A percentile compares a stretch with the other conserved stretches of the same genome.
These are phyloP conservation scores for Geotrypetes seraphini DNA, from an alignment of 2,797 vertebrate species.

Conservation along the genomic window DNA sequence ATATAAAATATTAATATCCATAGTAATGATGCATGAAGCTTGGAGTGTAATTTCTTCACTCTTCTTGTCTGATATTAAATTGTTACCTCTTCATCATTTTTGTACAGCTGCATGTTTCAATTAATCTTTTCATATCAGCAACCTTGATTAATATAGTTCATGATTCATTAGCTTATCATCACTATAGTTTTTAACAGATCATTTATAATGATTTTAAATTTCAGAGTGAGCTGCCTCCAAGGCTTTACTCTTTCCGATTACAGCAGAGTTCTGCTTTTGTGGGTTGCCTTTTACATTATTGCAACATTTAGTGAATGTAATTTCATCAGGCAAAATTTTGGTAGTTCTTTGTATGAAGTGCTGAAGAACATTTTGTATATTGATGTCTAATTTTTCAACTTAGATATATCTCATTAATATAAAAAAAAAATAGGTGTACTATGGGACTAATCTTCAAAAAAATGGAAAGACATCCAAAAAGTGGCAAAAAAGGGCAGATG, in stretches of 20 bases:
- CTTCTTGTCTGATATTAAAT: conserved; percentile 93
- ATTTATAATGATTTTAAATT: conserved; percentile 79
- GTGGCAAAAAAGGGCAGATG: no score
- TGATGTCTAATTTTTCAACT: no score
- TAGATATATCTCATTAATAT: no score
- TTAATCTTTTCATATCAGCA: conserved; percentile 86
- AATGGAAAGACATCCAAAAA: no score
- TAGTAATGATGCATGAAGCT: conserved; percentile 98
- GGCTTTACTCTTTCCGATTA: conserved; percentile 51
- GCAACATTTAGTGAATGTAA: conserved; percentile 49
- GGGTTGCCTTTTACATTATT: conserved; percentile 42
- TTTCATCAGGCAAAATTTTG: conserved; percentile 47
- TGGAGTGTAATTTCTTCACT: conserved; percentile 92
- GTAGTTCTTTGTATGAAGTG: no score
- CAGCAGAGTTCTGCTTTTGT: conserved; percentile 40
- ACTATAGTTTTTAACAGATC: conserved; percentile 94
- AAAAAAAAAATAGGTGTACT: no score
- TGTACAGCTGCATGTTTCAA: conserved; percentile 91
- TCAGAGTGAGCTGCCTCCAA: conserved; percentile 65
- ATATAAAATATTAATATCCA: conserved; percentile 97
- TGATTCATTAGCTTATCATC: conserved; percentile 98
- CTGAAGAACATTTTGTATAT: no score
- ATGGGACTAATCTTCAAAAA: no score
- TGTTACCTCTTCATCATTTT: conserved; percentile 99
- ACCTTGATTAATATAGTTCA: conserved; percentile 90